Conservation (phyloP, 2,113 vertebrate species). For the Hemiscyllium ocellatum region DNA sequence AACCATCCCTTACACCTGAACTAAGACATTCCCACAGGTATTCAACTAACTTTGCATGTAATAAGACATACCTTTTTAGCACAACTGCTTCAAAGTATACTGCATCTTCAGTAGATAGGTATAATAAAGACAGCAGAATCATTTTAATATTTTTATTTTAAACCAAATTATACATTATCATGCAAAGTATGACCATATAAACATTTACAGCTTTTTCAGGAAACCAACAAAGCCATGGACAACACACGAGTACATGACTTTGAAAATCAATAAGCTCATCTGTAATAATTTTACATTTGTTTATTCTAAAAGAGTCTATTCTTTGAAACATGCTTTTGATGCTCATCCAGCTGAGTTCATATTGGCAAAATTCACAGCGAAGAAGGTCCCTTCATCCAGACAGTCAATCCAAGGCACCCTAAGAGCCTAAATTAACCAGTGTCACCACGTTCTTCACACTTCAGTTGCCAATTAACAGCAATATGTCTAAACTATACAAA, state of each 20-base stretch:
- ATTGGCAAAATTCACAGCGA: constrained; percentile 16
- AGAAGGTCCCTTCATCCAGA: constrained; percentile 15
- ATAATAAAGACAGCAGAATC: background rate
- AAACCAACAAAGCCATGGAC: background rate
- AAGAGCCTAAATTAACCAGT: constrained; percentile 9
- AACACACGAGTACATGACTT: background rate
- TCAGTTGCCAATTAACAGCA: background rate
- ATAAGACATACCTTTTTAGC: background rate
- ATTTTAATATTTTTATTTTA: constrained; percentile 13
- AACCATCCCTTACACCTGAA: background rate
- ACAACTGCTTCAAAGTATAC: background rate
- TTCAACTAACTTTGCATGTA: background rate
- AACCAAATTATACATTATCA: background rate
- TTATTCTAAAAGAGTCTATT: background rate
- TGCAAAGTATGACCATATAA: constrained; percentile 8
- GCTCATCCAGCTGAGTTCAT: constrained; percentile 5
- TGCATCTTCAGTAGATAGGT: constrained; percentile 4
- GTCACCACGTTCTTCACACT: background rate
- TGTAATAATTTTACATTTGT: background rate
- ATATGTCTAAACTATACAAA: background rate
- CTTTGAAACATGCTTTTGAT: background rate
- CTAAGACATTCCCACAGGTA: background rate
- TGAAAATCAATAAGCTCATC: background rate
- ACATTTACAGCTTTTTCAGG: background rate
- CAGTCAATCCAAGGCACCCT: background rate